phyloP scores from a whole-genome alignment of 37 sponge, comb jelly and placozoan genomes.

The Aphrocallistes beatrix region DNA sequence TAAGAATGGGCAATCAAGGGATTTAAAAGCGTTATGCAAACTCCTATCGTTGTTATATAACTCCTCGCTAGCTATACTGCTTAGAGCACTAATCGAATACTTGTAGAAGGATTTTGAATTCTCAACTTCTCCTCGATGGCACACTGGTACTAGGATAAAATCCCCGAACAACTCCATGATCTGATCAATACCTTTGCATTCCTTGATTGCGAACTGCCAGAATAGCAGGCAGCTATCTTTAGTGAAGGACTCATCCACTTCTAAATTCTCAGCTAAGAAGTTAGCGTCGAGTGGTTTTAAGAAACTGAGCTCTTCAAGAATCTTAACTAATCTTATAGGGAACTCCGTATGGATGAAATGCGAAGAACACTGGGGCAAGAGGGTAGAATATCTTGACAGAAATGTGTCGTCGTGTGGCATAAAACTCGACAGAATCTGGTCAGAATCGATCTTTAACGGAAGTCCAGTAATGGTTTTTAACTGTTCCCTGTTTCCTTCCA shows the following conservation, averaged over 20 bases:
- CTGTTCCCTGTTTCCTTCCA: background rate
- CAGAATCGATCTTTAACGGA: slow-evolving; percentile 2
- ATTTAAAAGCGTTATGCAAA: background rate
- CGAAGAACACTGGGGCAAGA: background rate
- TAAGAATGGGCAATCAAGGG: background rate
- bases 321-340: background rate
- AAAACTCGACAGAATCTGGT: background rate
- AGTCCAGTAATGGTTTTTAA: background rate
- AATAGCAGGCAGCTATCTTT: background rate
- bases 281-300: background rate
- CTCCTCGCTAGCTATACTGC: background rate
- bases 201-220: background rate
- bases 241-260: background rate
- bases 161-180: background rate
- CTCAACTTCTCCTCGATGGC: background rate
- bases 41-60: background rate
- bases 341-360: background rate
- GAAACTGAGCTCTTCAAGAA: background rate
- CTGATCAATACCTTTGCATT: background rate
- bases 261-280: background rate
- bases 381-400: background rate
- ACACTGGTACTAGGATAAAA: background rate
- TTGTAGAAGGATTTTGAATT: background rate
- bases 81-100: background rate
- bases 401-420: background rate